Evolutionary conservation across 2,888 invertebrate species (phyloP), one percentile per base, ranked within the genome.

Genomic region (Drosophila diplacantha): DNA sequence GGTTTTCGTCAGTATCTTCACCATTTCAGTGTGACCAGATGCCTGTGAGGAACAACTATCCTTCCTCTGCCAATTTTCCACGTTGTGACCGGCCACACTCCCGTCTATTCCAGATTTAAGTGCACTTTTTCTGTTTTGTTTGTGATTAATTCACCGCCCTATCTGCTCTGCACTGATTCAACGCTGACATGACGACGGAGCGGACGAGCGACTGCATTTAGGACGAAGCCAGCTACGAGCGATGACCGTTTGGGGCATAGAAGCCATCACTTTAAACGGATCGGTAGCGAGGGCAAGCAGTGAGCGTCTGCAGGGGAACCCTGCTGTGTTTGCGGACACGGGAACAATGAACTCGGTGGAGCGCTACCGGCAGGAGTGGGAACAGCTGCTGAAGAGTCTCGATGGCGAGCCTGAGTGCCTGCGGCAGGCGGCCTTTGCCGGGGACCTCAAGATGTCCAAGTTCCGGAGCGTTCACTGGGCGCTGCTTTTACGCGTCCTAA

Each of bases 381-480:
- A 57, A 5, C 79, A 83, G 49, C 68, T 89, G 16, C 64, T 87
- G n/a, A 57, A 64, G 41, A 76, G 70, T 29, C 65, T 91, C 87
- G 81, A 85, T 84, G 74, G 85, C 75, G 65, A 91, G 87, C 84
- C 89, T 84, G 75, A 90, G 82, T 61, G 88, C 78, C 80, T 92
- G 87, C 85, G 88, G 80, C 83, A 89, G 85, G 71, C 83, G 7
- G 88, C 88, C 1, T 86, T 87, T 61, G 81, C 81, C 39, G 88
- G 89, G 0, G 83, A 87, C 18, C 69, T 89, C 0, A 88, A 88
- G 73, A 77, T 84, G 46, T 89, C 89, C 3, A 88, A 89, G 52
- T 90, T 90, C 69, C 87, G 90, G 32, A 90, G 90, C 75, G 81
- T 90, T 12, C 89, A 89, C 49, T 90, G 90, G 90, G 84, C 89